Evolutionary conservation across 2,113 vertebrate genomes (phyloP), one percentile per base, ranked within the genome.

Genomic region (Myotis lucifugus): DNA sequence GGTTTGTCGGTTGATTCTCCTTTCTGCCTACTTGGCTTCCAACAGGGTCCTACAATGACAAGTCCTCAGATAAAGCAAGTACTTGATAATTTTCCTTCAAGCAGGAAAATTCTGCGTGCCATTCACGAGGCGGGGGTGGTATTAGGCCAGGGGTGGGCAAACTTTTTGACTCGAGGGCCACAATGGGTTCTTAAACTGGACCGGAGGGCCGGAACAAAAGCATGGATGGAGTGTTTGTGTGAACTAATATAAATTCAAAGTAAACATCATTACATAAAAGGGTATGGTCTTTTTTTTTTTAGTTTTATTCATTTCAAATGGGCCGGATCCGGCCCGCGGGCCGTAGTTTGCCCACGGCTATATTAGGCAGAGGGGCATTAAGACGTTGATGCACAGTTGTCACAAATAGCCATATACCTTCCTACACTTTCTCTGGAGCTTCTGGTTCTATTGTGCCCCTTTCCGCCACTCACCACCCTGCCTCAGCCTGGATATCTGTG

Each of bases 11-110:
- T 67, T 83, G 81, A 73, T 87, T 93, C 81, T 87, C 59, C 27
- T 56, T 86, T 94, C n/a, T 96, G 34, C 73, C 61, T 69, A 17
- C 50, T 76, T 83, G 42, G 91, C 56, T 92, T 97, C 64, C 6
- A 79, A 69, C 29, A 67, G 61, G 34, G 61, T 59, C 69, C 50
- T 94, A 29, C 52, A 94, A 84, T 29, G 52, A 84, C 14, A 76
- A 14, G 8, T 73, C 17, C 77, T 73, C 61, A 70, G 59, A 82
- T 90, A 91, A 82, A 54, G 4, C 21, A 34, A 52, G 52, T 15
- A 59, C 13, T 85, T 4, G 2, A 48, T 32, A 76, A 8, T 8
- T 52, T 32, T 2, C 29, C 46, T 86, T 94, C 29, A 50, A 74
- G 61, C n/a, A 95, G 34, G 48, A 90, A 67, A 72, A 64, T 61